Evolutionary conservation across 2,888 invertebrate species (phyloP), one percentile per base, ranked within the genome.

Genomic region (Drosophila robusta): DNA sequence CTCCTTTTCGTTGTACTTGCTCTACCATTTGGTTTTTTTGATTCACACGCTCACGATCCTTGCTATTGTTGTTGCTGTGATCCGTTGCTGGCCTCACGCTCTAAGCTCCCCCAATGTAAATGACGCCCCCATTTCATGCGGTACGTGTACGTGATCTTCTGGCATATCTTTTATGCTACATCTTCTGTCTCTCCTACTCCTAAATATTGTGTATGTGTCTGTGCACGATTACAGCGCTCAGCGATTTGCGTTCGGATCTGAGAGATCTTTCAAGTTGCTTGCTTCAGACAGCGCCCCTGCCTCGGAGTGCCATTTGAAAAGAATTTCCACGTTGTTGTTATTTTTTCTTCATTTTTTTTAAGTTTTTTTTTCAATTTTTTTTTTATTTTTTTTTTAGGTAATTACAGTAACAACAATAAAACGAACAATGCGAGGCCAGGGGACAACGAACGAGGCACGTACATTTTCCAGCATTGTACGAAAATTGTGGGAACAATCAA

Each of bases 401-500:
- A 83, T 83, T 83, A 89, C 87, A 75, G 78, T 65, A 82, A 85
- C 75, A 78, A 50, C 12, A 55, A 44, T 32, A 41, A 52, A 24
- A 54, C 39, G 55, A 58, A 67, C 69, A 77, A 70, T 70, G 77
- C 46, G 74, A 61, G 70, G 66, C 47, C 44, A 75, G 75, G 77
- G 77, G 76, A 75, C 75, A 75, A 76, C 52, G 75, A 69, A 76
- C 68, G 74, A 57, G 69, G 79, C 80, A 85, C 81, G 81, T 79
- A 81, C 84, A 88, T 86, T 86, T 86, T 86, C 87, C 84, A 78
- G 87, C 84, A 84, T 76, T 84, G 84, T 83, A 83, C 81, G 75
- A 83, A 86, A 85, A 85, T 84, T 88, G 89, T 87, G 89, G 89
- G 86, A 87, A 87, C 87, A 87, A 86, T 85, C 85, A 87, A 78